Evolutionary conservation across 2,113 vertebrate species (phyloP).

Genomic region (Poicephalus meyeri): DNA sequence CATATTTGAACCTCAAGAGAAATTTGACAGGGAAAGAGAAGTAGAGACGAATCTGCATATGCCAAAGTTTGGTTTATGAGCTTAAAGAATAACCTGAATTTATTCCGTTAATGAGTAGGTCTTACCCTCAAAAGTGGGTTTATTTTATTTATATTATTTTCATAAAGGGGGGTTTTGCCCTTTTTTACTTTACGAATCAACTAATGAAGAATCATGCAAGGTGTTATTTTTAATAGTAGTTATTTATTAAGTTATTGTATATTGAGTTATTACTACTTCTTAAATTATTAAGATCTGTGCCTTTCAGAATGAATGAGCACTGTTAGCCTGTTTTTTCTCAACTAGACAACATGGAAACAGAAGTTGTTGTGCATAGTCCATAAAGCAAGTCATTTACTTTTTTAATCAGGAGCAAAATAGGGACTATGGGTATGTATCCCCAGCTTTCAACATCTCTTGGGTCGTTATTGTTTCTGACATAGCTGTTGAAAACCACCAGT

Average conservation of each 20-base stretch:
- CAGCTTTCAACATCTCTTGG: not conserved
- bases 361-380: not conserved
- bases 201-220: not conserved
- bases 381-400: not conserved
- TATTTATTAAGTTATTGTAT: not conserved
- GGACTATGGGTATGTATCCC: not conserved
- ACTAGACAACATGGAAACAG: not conserved
- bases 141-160: not conserved
- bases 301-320: not conserved
- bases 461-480: not conserved
- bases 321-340: not conserved
- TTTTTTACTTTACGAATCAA: not conserved
- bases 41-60: not conserved
- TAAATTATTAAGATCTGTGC: not conserved
- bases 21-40: not conserved
- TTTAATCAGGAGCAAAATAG: not conserved
- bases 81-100: not conserved
- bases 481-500: not conserved
- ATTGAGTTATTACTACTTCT: not conserved
- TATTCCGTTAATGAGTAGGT: not conserved
- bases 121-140: not conserved
- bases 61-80: not conserved
- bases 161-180: accelerated
- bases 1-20: not conserved
- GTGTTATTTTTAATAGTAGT: not conserved